These are phyloP conservation scores for Setophaga kirtlandii DNA, from an alignment of 2,113 vertebrate species.

Conservation along the genomic window DNA sequence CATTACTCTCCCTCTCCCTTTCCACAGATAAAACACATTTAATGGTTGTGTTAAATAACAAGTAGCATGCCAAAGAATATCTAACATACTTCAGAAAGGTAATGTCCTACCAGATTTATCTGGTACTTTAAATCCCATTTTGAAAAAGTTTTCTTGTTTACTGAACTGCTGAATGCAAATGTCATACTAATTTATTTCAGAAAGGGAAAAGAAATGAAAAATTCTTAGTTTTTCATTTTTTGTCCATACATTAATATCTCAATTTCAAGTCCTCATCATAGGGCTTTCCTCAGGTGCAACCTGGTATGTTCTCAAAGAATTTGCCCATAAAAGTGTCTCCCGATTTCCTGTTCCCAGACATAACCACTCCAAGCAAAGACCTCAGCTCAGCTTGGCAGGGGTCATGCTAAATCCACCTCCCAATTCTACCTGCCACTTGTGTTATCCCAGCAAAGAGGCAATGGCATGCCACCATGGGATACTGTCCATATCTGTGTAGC, in stretches of 20 bases:
- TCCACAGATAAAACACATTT: constrained; percentile 39
- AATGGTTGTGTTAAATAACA: neutral
- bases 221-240: neutral
- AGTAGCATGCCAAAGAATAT: neutral
- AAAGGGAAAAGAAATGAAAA: neutral
- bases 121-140: neutral
- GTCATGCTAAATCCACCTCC: neutral
- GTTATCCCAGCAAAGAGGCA: neutral
- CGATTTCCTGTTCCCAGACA: neutral
- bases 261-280: neutral
- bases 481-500: fast-evolving
- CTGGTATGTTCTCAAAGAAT: neutral
- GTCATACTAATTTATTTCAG: neutral
- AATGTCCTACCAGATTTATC: neutral
- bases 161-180: neutral
- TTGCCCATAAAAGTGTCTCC: neutral
- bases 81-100: neutral
- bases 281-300: neutral
- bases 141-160: neutral
- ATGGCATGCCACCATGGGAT: fast-evolving
- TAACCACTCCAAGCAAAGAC: neutral
- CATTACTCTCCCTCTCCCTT: neutral
- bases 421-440: neutral
- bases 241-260: neutral
- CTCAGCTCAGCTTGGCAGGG: neutral